Conservation (phyloP, 2,113 vertebrate genomes). For the Camelus bactrianus region DNA sequence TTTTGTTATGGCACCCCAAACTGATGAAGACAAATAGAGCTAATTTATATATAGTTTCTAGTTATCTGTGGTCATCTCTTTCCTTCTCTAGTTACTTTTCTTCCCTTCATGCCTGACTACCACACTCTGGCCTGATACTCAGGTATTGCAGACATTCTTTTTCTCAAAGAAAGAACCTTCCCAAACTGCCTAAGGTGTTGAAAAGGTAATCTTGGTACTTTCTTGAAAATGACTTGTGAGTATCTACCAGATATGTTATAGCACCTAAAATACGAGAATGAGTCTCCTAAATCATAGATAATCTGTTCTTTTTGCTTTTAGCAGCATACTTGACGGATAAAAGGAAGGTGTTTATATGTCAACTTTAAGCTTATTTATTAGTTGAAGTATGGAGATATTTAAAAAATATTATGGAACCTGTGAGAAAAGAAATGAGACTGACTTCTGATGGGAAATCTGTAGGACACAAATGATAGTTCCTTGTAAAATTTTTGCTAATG, state of each 20-base stretch:
- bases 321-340: not conserved
- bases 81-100: not conserved
- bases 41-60: not conserved
- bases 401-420: not conserved
- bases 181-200: not conserved
- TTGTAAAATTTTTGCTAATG: not conserved
- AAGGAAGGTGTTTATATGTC: not conserved
- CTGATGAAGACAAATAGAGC: not conserved
- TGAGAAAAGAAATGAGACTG: slow-evolving; percentile 18
- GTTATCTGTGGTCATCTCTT: not conserved
- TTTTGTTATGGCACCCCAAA: not conserved
- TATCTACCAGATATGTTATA: not conserved
- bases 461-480: not conserved
- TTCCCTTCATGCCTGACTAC: not conserved
- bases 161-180: not conserved
- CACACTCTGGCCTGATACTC: not conserved
- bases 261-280: not conserved
- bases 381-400: not conserved
- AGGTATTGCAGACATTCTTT: not conserved
- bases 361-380: not conserved
- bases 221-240: not conserved
- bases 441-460: not conserved
- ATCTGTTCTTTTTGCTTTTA: not conserved
- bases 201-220: not conserved
- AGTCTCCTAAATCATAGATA: not conserved